Base-by-base conservation (phyloP, 1,140 invertebrate genomes). In the Trichonephila inaurata region DNA sequence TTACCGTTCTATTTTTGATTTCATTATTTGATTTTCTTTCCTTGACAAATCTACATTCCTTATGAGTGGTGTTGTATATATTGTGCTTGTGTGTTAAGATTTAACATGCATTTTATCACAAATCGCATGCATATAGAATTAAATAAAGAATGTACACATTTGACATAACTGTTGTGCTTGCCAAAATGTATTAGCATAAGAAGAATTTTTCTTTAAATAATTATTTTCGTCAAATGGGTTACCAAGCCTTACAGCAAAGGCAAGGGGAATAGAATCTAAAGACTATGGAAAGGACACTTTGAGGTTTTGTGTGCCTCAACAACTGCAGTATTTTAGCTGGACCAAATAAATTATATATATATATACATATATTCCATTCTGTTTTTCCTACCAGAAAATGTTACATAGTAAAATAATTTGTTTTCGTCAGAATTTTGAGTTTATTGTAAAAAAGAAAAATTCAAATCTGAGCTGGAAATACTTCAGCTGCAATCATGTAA, bases 261-360 rank as follows among this genome's bases (percentile, higher is more conserved):
- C 51, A 85, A 28, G 33, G 28, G 21, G 51, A 24, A n/a, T 51
- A n/a, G 83, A 85, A n/a, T 18, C 16, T 60, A 3, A 58, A 85
- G 33, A 85, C 21, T 16, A 19, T 85, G 28, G 40, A 83, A 51
- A 83, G 81, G 81, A 83, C 51, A 83, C 28, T 61, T 21, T 58
- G 86, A 88, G 60, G 72, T n/a, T 33, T 40, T 58, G 10, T 19
- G 16, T 33, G 4, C 60, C 60, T 88, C 86, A 24, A 14, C 24
- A 88, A 64, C 82, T 64, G 33, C 86, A 88, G 86, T 88, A 88
- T 88, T 88, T 88, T 88, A 88, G 86, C 86, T 64, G 86, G 62
- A 88, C 86, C 86, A 64, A 64, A 88, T 64, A 24, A 61, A 83
- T 64, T 40, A 64, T 88, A 64, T 64, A 64, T 64, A 64, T 60